Percentiles rank a stretch among this genome's conserved stretches.
phyloP scores from a whole-genome alignment of 2,797 vertebrate species.

The Enteromius argenteus region DNA sequence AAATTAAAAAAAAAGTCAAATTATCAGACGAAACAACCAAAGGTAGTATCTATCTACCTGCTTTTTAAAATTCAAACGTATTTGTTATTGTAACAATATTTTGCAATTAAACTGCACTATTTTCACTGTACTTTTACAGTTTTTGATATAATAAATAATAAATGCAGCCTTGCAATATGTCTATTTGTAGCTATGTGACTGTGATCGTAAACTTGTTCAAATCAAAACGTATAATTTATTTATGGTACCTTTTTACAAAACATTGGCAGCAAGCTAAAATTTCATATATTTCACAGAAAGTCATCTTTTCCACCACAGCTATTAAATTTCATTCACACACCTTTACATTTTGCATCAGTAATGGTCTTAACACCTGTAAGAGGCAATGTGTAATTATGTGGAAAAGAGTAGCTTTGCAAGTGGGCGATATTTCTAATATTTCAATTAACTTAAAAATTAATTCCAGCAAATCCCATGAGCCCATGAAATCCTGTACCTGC shows the following conservation, averaged over 20 bases:
- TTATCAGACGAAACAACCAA: too few species aligned
- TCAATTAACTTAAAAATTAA: too few species aligned
- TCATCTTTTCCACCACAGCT: background rate
- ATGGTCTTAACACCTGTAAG: background rate
- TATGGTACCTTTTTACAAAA: background rate
- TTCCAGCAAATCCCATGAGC: too few species aligned
- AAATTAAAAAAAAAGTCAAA: too few species aligned
- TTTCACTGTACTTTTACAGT: background rate
- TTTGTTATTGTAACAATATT: background rate
- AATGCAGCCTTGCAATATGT: background rate
- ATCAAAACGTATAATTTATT: background rate
- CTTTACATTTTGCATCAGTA: background rate
- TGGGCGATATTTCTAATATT: too few species aligned
- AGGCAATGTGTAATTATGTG: background rate
- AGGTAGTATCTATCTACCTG: background rate
- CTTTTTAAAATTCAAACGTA: background rate
- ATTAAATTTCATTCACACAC: background rate
- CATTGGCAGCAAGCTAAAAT: background rate
- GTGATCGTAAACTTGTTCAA: background rate
- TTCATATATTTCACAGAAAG: background rate
- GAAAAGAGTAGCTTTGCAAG: background rate
- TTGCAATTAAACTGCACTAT: background rate
- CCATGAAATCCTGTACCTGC: constrained; percentile 82
- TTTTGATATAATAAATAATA: too few species aligned
- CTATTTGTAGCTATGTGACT: background rate